Base-by-base conservation (phyloP, 1,140 invertebrate species). In the Piezodorus guildinii region DNA sequence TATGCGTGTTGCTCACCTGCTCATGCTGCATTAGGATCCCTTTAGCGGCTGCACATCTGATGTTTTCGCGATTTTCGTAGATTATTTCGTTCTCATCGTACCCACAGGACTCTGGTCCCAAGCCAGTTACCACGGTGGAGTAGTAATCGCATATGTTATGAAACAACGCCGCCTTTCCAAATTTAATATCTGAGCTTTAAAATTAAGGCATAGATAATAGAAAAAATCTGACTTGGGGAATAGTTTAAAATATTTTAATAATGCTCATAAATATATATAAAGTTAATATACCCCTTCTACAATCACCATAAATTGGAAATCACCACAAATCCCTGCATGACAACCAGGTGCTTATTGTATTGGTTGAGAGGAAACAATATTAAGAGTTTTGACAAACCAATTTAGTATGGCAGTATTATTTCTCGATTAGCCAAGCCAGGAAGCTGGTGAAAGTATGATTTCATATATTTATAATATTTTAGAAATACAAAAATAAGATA, bases 51-150 rank as follows among this genome's bases (percentile, higher is more conserved):
- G 77, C 79, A 25, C 69, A 63, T 63, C 79, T 66, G 14, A 79
- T 69, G 67, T 75, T 76, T 67, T 81, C 79, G 52, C 71, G 71
- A 0, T 74, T 70, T 66, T 77, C 75, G 45, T 81, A 75, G 14
- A 76, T 51, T 58, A 75, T 73, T 69, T 81, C 79, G 6, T 68
- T 27, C 58, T 76, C 73, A 70, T 77, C 73, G 62, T 68, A 76
- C 2, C 70, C 73, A 12, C 66, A 69, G 66, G 74, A 72, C 45
- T 73, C 69, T 21, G 76, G 71, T 2, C 80, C 80, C 17, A 81
- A 68, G 64, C 77, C 74, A 9, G 76, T 75, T 16, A 80, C 71
- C 43, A 75, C 74, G 0, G 80, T 72, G 17, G 71, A 67, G 15
- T 71, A 71, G 65, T 73, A 79, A 19, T 25, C 23, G 2, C 1